A percentile compares a stretch with the other conserved stretches of the same genome.
These are phyloP conservation scores for Promerops cafer DNA, from an alignment of 2,113 vertebrate species.

Conservation along the genomic window DNA sequence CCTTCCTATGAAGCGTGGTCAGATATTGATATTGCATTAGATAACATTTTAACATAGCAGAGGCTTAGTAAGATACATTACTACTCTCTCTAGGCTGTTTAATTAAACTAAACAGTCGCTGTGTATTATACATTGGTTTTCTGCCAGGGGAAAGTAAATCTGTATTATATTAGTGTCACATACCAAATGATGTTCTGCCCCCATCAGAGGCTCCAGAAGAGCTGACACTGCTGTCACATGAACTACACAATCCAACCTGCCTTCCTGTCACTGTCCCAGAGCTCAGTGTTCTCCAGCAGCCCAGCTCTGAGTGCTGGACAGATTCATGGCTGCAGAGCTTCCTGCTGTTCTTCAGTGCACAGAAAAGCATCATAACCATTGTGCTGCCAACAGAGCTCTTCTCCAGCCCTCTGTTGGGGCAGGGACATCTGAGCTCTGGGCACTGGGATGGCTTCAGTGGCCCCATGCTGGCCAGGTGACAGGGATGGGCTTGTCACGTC, in stretches of 20 bases:
- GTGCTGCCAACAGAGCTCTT: background rate
- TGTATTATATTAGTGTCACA: conserved; percentile 22
- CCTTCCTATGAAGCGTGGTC: conserved; percentile 18
- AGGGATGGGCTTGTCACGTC: background rate
- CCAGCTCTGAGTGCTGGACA: background rate
- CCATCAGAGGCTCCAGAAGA: background rate
- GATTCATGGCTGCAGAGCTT: background rate
- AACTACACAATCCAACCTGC: background rate
- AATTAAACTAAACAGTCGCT: conserved; percentile 43
- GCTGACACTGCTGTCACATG: background rate
- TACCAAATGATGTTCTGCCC: background rate
- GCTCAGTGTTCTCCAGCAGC: background rate
- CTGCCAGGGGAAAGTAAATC: conserved; percentile 48
- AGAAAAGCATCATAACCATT: background rate
- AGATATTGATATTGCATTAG: conserved; percentile 43
- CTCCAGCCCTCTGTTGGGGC: background rate
- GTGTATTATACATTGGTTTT: conserved; percentile 4
- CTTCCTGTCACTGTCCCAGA: background rate
- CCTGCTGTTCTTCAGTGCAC: background rate
- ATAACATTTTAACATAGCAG: conserved; percentile 26
- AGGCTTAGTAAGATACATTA: conserved; percentile 40
- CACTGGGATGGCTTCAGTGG: background rate
- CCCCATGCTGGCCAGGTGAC: background rate
- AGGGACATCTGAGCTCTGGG: background rate
- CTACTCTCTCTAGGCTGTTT: conserved; percentile 52